Conservation (phyloP, 1,140 invertebrate species). For the Megalonaias nervosa region DNA sequence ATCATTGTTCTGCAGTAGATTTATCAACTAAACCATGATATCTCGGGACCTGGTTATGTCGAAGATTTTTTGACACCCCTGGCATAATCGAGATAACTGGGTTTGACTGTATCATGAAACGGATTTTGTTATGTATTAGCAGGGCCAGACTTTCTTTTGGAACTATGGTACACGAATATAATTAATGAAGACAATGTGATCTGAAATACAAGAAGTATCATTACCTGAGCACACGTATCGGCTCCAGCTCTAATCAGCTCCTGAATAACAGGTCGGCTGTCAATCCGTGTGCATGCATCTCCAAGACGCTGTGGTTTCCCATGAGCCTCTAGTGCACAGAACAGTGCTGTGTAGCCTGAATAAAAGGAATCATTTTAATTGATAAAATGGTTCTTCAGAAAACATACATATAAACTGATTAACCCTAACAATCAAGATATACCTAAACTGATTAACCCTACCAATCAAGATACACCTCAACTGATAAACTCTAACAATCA, state of each 20-base stretch:
- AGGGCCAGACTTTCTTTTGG: background rate
- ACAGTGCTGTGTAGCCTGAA: conserved; percentile 62
- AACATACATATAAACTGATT: too few relatives aligned
- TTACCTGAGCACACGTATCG: conserved; percentile 60
- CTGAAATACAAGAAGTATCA: background rate
- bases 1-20: too few relatives aligned
- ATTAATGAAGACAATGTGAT: background rate
- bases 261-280: conserved; percentile 57
- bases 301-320: conserved; percentile 31
- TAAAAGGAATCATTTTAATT: conserved; percentile 7
- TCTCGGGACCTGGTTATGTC: too few relatives aligned
- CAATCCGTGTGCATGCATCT: conserved; percentile 24
- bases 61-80: too few relatives aligned
- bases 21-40: too few relatives aligned
- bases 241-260: conserved; percentile 53
- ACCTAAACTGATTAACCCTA: too few relatives aligned
- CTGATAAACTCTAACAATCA: too few relatives aligned
- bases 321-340: conserved; percentile 60
- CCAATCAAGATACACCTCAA: too few relatives aligned
- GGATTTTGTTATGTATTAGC: too few relatives aligned
- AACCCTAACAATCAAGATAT: too few relatives aligned
- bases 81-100: too few relatives aligned
- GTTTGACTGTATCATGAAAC: too few relatives aligned
- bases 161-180: background rate
- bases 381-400: background rate